phyloP scores from a whole-genome alignment of 2,888 invertebrate species.

The Diogma glabrata region DNA sequence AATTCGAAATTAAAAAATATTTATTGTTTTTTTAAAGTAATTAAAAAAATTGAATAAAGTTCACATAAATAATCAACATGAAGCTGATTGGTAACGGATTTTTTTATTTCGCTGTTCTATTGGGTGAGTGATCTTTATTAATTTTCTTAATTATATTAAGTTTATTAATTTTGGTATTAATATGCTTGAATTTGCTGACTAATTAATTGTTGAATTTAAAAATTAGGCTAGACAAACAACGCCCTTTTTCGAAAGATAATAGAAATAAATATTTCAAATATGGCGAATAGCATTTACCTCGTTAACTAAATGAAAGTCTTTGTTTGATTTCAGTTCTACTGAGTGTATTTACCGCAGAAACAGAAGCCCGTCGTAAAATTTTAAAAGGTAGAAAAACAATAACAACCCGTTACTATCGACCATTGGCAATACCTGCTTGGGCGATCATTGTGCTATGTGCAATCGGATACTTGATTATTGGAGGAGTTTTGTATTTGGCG shows the following conservation, averaged over 20 bases:
- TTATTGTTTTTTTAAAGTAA: too few relatives aligned
- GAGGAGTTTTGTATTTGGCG: conserved; percentile 53
- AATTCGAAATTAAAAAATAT: too few relatives aligned
- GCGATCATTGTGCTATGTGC: conserved; percentile 58
- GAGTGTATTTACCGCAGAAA: conserved; percentile 54
- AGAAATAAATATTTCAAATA: neutral
- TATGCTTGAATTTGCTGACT: too few relatives aligned
- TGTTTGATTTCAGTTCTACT: conserved; percentile 45
- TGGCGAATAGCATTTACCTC: neutral
- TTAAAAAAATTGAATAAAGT: too few relatives aligned
- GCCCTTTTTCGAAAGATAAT: too few relatives aligned
- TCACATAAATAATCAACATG: conserved; percentile 19
- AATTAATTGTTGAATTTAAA: too few relatives aligned
- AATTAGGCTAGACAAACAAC: too few relatives aligned
- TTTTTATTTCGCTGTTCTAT: conserved; percentile 42
- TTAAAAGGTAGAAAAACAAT: conserved; percentile 66
- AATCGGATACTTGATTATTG: conserved; percentile 55
- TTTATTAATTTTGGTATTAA: too few relatives aligned
- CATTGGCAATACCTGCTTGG: conserved; percentile 63
- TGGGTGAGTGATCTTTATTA: conserved; percentile 35
- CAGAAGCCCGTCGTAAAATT: conserved; percentile 67
- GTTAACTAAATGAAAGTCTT: neutral
- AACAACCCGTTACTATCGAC: conserved; percentile 61
- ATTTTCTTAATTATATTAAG: too few relatives aligned
- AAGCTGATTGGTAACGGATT: conserved; percentile 24